A percentile compares a stretch with the other conserved stretches of the same genome.
Evolutionary conservation across 1,140 invertebrate genomes (phyloP).

Genomic region (Chymomyza costata): DNA sequence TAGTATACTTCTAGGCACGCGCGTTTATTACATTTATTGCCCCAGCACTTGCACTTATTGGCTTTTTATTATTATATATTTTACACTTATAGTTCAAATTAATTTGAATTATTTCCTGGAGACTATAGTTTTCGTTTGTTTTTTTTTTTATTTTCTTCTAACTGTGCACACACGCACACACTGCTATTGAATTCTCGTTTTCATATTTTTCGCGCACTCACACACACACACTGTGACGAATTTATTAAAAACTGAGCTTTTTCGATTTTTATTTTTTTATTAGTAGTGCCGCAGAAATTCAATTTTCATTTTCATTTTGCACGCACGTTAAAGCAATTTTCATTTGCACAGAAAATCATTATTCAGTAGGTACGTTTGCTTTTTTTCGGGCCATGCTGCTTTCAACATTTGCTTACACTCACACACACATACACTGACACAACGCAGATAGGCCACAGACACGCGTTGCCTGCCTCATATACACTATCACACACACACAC

Average conservation of each 20-base stretch:
- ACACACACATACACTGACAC: conserved; percentile 19
- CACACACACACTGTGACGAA: no score
- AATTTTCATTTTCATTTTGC: conserved; percentile 41
- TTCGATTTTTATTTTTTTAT: neutral
- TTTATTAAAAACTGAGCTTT: no score
- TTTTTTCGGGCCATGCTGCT: conserved; percentile 16
- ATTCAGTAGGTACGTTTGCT: conserved; percentile 58
- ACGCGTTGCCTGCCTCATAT: conserved; percentile 2
- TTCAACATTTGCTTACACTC: conserved; percentile 29
- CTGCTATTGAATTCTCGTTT: neutral
- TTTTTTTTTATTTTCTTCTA: conserved; percentile 7
- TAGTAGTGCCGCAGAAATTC: conserved; percentile 16
- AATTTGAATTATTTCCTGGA: no score
- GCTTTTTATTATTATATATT: conserved; percentile 10
- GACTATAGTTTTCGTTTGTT: no score
- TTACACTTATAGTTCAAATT: no score
- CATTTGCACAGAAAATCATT: conserved; percentile 52
- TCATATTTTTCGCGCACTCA: no score
- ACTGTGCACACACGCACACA: conserved; percentile 13
- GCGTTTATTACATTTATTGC: conserved; percentile 11
- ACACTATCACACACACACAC: conserved; percentile 10
- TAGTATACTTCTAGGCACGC: conserved; percentile 1
- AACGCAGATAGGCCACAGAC: conserved; percentile 34
- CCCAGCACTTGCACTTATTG: conserved; percentile 18
- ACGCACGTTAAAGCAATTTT: conserved; percentile 1